phyloP scores from a whole-genome alignment of 2,113 vertebrate genomes.

The Gadus macrocephalus region DNA sequence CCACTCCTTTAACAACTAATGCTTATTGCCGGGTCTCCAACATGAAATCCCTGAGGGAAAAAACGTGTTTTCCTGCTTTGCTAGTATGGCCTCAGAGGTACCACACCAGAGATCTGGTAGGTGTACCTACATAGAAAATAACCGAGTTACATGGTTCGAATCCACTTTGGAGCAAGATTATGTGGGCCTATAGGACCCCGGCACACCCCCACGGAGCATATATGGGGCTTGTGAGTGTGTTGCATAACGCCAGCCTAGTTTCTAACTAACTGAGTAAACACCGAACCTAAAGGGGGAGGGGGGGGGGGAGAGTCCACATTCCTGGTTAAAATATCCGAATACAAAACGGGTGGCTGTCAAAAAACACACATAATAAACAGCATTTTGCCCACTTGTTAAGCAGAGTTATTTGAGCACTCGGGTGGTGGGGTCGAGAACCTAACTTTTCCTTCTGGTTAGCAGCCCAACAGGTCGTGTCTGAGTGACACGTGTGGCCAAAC shows the following conservation, averaged over 20 bases:
- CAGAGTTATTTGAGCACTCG: not conserved
- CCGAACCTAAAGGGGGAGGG: conserved; percentile 23
- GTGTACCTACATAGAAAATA: too few species aligned
- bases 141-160: too few species aligned
- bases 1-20: too few species aligned
- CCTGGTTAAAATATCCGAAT: not conserved
- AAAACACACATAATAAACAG: too few species aligned
- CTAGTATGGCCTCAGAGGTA: too few species aligned
- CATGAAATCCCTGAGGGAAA: too few species aligned
- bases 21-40: too few species aligned
- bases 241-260: conserved; percentile 62
- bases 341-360: too few species aligned
- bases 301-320: conserved; percentile 8
- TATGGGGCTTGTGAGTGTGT: conserved; percentile 40
- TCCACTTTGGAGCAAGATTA: not conserved
- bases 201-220: conserved; percentile 40
- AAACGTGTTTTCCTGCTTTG: too few species aligned
- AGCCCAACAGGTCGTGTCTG: conserved; percentile 59
- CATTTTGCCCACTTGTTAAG: too few species aligned
- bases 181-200: conserved; percentile 31
- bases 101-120: too few species aligned
- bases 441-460: conserved; percentile 3
- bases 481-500: conserved; percentile 69
- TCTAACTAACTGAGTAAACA: conserved; percentile 58
- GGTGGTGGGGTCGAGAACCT: conserved; percentile 2